A percentile compares a stretch with the other conserved stretches of the same genome.
These are phyloP conservation scores for Agrochola litura DNA, from an alignment of 2,888 invertebrate species.

Conservation along the genomic window DNA sequence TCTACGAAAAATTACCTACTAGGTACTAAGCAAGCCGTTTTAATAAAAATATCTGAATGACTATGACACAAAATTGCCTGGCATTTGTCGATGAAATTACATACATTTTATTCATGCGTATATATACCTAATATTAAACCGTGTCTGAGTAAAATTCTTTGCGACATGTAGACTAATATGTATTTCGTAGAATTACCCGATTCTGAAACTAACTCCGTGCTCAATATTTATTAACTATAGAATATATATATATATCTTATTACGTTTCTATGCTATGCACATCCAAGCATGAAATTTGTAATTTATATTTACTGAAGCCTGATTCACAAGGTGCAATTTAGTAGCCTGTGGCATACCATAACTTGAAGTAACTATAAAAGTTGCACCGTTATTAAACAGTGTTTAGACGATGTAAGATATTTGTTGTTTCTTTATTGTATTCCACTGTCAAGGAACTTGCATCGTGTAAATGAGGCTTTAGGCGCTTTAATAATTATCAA, in stretches of 20 bases:
- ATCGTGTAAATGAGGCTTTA: too few relatives aligned
- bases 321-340: too few relatives aligned
- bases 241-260: neutral
- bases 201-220: slow-evolving; percentile 3
- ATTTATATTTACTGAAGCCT: neutral
- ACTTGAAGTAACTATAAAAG: too few relatives aligned
- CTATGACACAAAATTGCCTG: neutral
- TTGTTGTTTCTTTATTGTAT: too few relatives aligned
- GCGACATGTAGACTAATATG: neutral
- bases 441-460: too few relatives aligned
- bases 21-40: neutral
- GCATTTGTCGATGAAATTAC: slow-evolving; percentile 20
- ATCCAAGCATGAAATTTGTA: neutral
- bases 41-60: neutral
- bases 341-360: too few relatives aligned
- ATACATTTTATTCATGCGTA: slow-evolving; percentile 24
- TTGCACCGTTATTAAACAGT: too few relatives aligned
- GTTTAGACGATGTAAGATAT: too few relatives aligned
- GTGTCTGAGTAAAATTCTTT: neutral
- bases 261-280: neutral
- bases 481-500: too few relatives aligned
- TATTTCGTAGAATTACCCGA: slow-evolving; percentile 8
- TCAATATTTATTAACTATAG: neutral
- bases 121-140: neutral
- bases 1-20: neutral